A percentile compares a stretch with the other conserved stretches of the same genome.
Evolutionary conservation across 2,888 invertebrate genomes (phyloP).

Genomic region (Brachyopa scutellaris): DNA sequence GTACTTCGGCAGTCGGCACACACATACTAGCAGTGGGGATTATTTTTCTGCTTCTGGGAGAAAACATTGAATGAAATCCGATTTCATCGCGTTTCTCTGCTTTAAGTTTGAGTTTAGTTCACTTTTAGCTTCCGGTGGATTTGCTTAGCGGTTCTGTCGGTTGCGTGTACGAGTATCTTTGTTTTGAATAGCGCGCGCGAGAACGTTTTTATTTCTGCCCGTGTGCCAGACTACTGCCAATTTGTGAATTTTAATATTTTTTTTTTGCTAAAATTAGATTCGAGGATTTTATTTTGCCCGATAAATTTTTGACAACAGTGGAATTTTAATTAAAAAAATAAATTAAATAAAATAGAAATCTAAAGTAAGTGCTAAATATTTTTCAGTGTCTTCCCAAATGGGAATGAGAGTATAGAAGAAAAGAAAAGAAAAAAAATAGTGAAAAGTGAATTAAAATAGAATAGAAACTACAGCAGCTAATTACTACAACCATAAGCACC

Average conservation of each 20-base stretch:
- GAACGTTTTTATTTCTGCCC: conserved; percentile 25
- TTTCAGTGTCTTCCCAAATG: conserved; percentile 1
- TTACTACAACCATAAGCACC: neutral
- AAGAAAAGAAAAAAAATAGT: neutral
- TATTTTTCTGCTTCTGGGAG: neutral
- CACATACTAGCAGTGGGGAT: neutral
- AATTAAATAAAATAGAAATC: neutral
- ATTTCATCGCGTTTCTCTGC: conserved; percentile 63
- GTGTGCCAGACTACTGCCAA: conserved; percentile 13
- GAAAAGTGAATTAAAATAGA: neutral
- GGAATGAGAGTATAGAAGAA: neutral
- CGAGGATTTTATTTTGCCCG: conserved; percentile 11
- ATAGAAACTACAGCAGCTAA: neutral
- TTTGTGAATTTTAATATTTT: conserved; percentile 9
- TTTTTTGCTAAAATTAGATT: conserved; percentile 38
- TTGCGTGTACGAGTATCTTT: conserved; percentile 27
- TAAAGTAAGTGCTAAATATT: conserved; percentile 5
- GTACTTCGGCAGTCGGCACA: too few species aligned
- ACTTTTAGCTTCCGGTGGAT: conserved; percentile 78
- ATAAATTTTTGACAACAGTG: conserved; percentile 20
- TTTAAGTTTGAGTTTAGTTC: conserved; percentile 73
- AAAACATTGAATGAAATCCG: conserved; percentile 70
- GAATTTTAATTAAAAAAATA: neutral
- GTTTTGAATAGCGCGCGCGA: conserved; percentile 17
- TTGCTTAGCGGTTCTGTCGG: conserved; percentile 53